A percentile compares a stretch with the other conserved stretches of the same genome.
phyloP scores from a whole-genome alignment of 2,888 invertebrate genomes.

The Protodeltote pygarga region DNA sequence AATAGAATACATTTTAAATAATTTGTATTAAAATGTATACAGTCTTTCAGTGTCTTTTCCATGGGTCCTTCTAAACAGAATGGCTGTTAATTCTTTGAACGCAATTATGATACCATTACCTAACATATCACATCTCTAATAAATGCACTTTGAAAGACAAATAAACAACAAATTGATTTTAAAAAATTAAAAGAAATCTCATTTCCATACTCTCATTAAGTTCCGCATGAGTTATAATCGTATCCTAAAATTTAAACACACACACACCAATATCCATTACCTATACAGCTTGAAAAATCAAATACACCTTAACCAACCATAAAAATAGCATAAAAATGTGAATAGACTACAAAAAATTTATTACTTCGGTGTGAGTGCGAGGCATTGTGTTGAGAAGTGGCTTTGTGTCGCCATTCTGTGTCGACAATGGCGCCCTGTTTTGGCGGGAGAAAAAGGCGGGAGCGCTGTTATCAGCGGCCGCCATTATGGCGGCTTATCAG shows the following conservation, averaged over 20 bases:
- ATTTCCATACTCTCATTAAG: too few relatives aligned
- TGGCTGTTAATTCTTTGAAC: too few relatives aligned
- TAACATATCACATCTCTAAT: too few relatives aligned
- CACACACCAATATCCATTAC: slow-evolving; percentile 29
- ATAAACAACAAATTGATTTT: too few relatives aligned
- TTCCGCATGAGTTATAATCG: too few relatives aligned
- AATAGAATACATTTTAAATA: too few relatives aligned
- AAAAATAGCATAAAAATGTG: slow-evolving; percentile 60
- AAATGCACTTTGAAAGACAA: too few relatives aligned
- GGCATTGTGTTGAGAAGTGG: slow-evolving; percentile 65
- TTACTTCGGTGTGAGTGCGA: slow-evolving; percentile 59
- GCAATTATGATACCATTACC: too few relatives aligned
- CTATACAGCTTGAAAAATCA: slow-evolving; percentile 47
- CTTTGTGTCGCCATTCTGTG: slow-evolving; percentile 76
- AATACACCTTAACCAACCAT: slow-evolving; percentile 52
- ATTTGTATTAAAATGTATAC: too few relatives aligned
- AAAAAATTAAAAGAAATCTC: too few relatives aligned
- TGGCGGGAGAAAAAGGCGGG: slow-evolving; percentile 86
- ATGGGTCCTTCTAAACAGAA: too few relatives aligned
- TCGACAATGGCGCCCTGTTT: slow-evolving; percentile 82
- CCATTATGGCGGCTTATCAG: slow-evolving; percentile 87
- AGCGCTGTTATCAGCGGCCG: slow-evolving; percentile 80
- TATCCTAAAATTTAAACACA: slow-evolving; percentile 6
- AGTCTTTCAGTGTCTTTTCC: too few relatives aligned
- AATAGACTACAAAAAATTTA: slow-evolving; percentile 72